Conservation (phyloP, 2,113 vertebrate genomes). For the Chionomys nivalis region DNA sequence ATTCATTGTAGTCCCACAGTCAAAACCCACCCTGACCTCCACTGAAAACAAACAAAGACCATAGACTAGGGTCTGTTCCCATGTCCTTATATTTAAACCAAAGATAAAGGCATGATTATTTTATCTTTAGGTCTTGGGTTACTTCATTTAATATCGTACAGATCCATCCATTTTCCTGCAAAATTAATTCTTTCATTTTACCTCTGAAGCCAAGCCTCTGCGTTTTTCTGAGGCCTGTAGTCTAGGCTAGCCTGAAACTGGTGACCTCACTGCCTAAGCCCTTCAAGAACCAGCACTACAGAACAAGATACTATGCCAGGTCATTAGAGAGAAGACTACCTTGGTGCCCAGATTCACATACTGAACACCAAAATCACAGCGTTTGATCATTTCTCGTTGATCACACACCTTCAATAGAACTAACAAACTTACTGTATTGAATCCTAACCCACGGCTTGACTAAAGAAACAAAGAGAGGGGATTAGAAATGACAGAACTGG, state of each 20-base stretch:
- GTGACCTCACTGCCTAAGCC: not conserved
- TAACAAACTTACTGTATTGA: not conserved
- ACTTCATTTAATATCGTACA: not conserved
- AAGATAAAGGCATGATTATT: not conserved
- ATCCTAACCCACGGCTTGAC: not conserved
- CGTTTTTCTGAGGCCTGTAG: not conserved
- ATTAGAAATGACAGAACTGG: not conserved
- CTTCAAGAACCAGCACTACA: not conserved
- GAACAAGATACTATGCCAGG: fast-evolving
- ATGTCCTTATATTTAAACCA: not conserved
- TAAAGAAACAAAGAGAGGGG: not conserved
- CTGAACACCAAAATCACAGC: not conserved
- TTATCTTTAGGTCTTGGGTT: not conserved
- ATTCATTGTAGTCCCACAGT: no score
- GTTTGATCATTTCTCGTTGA: not conserved
- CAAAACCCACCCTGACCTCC: not conserved
- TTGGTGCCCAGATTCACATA: not conserved
- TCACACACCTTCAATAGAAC: not conserved
- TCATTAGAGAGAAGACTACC: not conserved
- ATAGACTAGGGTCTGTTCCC: no score
- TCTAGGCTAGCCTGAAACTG: not conserved
- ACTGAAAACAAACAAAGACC: not conserved
- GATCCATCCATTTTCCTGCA: not conserved
- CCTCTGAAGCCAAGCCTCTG: not conserved
- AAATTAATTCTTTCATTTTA: not conserved